phyloP scores from a whole-genome alignment of 2,113 vertebrate species.

The Capra hircus region DNA sequence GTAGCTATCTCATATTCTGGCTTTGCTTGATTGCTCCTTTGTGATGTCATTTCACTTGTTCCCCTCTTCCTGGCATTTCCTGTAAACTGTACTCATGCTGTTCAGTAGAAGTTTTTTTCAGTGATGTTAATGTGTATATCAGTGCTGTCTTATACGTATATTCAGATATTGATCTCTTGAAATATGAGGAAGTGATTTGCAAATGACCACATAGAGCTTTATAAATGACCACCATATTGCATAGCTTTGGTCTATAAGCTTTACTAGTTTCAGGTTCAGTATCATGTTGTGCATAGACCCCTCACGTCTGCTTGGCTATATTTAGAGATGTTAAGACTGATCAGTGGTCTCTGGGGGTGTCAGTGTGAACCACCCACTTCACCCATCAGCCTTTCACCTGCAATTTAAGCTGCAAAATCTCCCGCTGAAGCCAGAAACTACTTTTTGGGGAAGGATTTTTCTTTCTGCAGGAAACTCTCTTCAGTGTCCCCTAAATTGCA shows the following conservation, averaged over 20 bases:
- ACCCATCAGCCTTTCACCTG: neutral
- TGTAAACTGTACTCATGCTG: neutral
- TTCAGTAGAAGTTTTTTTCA: neutral
- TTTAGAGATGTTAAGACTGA: neutral
- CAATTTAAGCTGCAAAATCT: neutral
- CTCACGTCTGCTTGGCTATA: too few species aligned
- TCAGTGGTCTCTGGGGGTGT: neutral
- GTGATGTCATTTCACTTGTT: neutral
- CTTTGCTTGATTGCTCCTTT: neutral
- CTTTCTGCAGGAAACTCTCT: neutral
- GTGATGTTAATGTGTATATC: neutral
- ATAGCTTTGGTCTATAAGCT: neutral
- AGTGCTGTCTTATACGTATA: accelerated
- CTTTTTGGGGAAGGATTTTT: neutral
- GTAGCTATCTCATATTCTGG: neutral
- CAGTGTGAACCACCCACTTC: neutral
- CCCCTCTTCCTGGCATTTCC: neutral
- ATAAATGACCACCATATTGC: neutral
- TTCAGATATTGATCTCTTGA: neutral
- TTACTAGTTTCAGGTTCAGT: neutral
- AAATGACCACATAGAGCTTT: neutral
- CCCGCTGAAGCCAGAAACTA: neutral
- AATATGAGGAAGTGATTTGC: neutral
- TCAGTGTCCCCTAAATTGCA: neutral
- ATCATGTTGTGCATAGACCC: too few species aligned